Percentiles rank a stretch among this genome's conserved stretches.
These are phyloP conservation scores for Dolichotis patagonum DNA, from an alignment of 2,113 vertebrate species.

Conservation along the genomic window DNA sequence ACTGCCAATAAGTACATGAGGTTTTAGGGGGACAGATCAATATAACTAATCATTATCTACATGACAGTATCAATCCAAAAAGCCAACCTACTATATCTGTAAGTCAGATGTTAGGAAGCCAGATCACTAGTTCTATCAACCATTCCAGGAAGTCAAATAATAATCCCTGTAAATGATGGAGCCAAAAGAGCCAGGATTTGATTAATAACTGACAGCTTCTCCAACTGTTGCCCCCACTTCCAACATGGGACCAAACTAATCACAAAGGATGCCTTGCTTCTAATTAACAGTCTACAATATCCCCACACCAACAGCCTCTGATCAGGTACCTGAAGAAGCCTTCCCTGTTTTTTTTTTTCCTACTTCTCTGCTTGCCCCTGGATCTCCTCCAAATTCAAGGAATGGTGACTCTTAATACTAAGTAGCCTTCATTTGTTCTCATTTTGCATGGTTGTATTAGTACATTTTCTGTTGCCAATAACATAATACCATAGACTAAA, in stretches of 20 bases:
- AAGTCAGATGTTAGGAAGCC: not conserved
- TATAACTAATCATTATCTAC: not conserved
- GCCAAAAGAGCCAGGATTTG: not conserved
- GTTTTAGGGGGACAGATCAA: not conserved
- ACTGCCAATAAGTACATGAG: not conserved
- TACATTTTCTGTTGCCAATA: not conserved
- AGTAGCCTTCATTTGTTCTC: not conserved
- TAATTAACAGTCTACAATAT: not conserved
- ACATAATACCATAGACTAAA: not conserved
- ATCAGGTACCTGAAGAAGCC: not conserved
- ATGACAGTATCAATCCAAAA: not conserved
- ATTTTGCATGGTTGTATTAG: not conserved
- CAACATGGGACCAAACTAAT: not conserved
- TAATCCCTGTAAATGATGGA: not conserved
- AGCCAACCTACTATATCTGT: not conserved
- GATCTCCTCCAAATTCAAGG: not conserved
- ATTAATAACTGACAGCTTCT: conserved; percentile 9
- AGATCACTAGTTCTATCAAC: not conserved
- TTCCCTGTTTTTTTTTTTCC: not conserved
- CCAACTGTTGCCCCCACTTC: not conserved
- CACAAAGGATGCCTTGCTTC: not conserved
- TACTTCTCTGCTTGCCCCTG: not conserved
- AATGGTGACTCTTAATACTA: not conserved
- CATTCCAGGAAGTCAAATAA: not conserved
- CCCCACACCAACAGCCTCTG: not conserved